Evolutionary conservation across 2,888 invertebrate species (phyloP).

Genomic region (Synanthedon andrenaeformis): DNA sequence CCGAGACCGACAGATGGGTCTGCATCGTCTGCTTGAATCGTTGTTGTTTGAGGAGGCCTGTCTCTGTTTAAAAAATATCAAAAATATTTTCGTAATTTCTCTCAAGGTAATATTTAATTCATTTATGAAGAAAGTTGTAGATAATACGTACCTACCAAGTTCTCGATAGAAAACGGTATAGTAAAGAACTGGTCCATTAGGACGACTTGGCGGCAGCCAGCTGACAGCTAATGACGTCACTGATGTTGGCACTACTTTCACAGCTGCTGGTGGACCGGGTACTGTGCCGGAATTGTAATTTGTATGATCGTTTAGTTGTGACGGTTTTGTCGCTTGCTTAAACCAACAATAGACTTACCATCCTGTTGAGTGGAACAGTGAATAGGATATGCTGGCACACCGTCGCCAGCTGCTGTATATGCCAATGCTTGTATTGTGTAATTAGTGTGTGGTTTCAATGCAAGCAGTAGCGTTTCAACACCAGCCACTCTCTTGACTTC

Average conservation of each 20-base stretch:
- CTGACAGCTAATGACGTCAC: constrained; percentile 86
- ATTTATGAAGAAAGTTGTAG: not conserved
- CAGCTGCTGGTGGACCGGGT: constrained; percentile 85
- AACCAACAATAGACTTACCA: constrained; percentile 57
- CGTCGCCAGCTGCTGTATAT: constrained; percentile 88
- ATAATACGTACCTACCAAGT: constrained; percentile 67
- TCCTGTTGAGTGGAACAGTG: constrained; percentile 89
- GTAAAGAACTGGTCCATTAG: constrained; percentile 84
- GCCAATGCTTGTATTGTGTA: constrained; percentile 89
- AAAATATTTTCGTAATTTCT: not conserved
- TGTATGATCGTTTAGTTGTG: not conserved
- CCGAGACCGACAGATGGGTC: constrained; percentile 52
- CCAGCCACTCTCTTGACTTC: constrained; percentile 84
- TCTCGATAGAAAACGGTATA: constrained; percentile 85
- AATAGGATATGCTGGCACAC: constrained; percentile 80
- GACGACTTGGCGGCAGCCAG: constrained; percentile 84
- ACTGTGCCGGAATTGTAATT: constrained; percentile 54
- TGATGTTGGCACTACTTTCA: constrained; percentile 86
- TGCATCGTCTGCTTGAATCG: constrained; percentile 50
- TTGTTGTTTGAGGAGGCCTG: constrained; percentile 55
- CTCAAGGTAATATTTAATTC: not conserved
- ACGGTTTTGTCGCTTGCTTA: not conserved
- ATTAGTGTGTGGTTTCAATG: constrained; percentile 85
- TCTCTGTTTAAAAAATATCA: constrained; percentile 28
- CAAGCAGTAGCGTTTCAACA: constrained; percentile 83